Conservation (phyloP, 2,113 vertebrate genomes). For the Campylomormyrus numenius region DNA sequence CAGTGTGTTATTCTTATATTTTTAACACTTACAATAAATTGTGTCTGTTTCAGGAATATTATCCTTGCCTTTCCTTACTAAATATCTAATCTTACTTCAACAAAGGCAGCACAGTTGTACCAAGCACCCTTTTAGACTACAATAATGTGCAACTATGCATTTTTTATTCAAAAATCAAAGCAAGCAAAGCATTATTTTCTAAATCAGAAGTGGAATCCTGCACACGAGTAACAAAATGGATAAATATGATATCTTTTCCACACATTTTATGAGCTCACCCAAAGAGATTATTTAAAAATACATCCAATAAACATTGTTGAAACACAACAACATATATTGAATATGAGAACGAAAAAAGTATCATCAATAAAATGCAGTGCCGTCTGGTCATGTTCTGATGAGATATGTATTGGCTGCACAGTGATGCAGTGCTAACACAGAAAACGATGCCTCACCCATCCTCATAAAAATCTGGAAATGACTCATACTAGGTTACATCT, state of each 20-base stretch:
- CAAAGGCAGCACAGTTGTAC: constrained; percentile 53
- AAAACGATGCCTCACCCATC: constrained; percentile 56
- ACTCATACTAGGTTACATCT: constrained; percentile 57
- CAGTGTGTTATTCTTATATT: constrained; percentile 18
- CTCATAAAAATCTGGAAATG: constrained; percentile 51
- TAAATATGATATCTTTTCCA: neutral
- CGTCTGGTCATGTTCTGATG: constrained; percentile 24
- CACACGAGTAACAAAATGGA: neutral
- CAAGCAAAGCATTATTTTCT: neutral
- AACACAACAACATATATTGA: constrained; percentile 19
- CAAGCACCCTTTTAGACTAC: neutral
- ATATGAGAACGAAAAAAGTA: neutral
- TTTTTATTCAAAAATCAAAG: neutral
- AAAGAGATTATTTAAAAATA: constrained; percentile 24
- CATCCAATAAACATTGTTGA: constrained; percentile 28
- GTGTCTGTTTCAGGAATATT: constrained; percentile 37
- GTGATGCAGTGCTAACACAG: constrained; percentile 20
- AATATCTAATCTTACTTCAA: constrained; percentile 45
- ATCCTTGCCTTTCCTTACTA: constrained; percentile 47
- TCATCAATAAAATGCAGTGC: neutral
- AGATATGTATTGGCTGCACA: neutral
- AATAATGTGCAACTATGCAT: neutral
- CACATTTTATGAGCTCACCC: constrained; percentile 21
- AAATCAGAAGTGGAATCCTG: neutral
- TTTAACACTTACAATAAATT: constrained; percentile 29